These are phyloP conservation scores for Dendrocincla tyrannina DNA, from an alignment of 2,797 vertebrate species.

Conservation along the genomic window DNA sequence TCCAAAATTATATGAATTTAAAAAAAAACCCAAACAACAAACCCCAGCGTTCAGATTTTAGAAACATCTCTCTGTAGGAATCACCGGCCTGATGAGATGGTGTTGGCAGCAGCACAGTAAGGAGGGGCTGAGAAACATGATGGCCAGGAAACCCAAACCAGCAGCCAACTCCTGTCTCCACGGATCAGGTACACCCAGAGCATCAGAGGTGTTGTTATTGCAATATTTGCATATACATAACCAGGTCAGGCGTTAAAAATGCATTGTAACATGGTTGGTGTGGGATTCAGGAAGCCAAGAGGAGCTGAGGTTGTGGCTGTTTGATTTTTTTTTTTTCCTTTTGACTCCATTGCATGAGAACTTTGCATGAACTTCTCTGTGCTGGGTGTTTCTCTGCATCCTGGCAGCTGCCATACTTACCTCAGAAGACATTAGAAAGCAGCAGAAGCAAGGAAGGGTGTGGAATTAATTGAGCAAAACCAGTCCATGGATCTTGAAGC, in stretches of 20 bases:
- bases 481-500: not conserved
- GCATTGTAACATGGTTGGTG: not conserved
- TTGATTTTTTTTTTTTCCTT: not conserved
- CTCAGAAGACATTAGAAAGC: slow-evolving; percentile 29
- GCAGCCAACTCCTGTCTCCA: not conserved
- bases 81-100: not conserved
- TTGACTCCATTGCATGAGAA: not conserved
- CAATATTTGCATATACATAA: slow-evolving; percentile 6
- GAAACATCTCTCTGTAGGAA: not conserved
- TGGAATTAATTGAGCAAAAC: not conserved
- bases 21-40: not conserved
- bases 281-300: slow-evolving; percentile 2
- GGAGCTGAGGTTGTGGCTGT: not conserved
- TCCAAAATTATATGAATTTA: not conserved
- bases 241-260: slow-evolving; percentile 21
- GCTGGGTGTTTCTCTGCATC: not conserved
- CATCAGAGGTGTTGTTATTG: not conserved
- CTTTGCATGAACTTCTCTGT: not conserved
- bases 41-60: not conserved
- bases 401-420: not conserved
- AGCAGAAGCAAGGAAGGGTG: not conserved
- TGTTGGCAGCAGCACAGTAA: not conserved
- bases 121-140: not conserved
- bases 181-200: not conserved
- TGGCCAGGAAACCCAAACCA: not conserved